A percentile compares a stretch with the other conserved stretches of the same genome.
Evolutionary conservation across 2,113 vertebrate species (phyloP).

Genomic region (Burhinus oedicnemus): DNA sequence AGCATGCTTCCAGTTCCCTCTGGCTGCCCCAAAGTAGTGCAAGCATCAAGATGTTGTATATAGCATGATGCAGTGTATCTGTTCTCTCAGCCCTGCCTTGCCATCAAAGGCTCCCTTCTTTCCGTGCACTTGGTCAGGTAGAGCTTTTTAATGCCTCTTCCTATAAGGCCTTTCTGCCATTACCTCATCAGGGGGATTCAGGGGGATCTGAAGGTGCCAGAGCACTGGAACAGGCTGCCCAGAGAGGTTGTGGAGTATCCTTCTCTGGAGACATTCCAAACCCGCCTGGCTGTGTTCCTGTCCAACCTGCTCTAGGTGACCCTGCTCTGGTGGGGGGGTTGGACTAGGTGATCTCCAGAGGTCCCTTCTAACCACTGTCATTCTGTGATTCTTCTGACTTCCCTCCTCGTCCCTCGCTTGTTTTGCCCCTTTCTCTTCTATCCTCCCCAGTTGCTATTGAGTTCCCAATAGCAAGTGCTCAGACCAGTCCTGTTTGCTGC

Average conservation of each 20-base stretch:
- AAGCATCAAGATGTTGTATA: not conserved
- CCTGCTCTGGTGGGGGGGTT: no score
- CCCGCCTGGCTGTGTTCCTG: no score
- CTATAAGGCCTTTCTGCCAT: not conserved
- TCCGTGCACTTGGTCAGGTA: not conserved
- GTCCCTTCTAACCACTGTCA: no score
- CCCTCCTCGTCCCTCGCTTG: accelerated
- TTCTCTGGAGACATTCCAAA: no score
- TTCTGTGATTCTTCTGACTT: not conserved
- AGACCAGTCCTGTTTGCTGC: not conserved
- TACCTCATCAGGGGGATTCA: not conserved
- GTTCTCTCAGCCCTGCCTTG: not conserved
- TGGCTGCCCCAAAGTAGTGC: not conserved
- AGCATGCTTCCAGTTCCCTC: not conserved
- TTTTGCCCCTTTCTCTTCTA: not conserved
- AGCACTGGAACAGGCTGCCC: no score
- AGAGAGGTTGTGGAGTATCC: no score
- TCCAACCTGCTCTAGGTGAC: no score
- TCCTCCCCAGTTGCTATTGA: not conserved
- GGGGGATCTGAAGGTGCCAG: no score
- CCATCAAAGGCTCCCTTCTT: not conserved
- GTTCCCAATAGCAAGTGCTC: not conserved
- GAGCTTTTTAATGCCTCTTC: not conserved
- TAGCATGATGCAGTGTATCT: not conserved
- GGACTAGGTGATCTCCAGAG: no score